phyloP scores from a whole-genome alignment of 2,113 vertebrate genomes.

The Pimephales promelas region DNA sequence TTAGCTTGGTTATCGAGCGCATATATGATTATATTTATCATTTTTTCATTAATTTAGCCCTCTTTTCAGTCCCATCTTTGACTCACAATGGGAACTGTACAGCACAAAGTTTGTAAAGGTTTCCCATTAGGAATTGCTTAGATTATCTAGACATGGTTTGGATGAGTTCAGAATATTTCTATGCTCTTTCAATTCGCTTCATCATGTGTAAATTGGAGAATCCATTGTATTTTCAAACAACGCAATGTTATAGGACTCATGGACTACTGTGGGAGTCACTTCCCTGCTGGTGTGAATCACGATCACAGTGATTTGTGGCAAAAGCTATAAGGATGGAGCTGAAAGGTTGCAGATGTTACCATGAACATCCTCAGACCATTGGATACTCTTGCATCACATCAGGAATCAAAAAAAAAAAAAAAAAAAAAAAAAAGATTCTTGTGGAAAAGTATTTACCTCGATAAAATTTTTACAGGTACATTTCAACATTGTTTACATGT shows the following conservation, averaged over 20 bases:
- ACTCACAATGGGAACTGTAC: too few species aligned
- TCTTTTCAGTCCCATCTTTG: too few species aligned
- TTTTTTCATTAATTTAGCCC: too few species aligned
- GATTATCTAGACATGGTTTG: background rate
- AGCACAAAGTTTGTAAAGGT: background rate
- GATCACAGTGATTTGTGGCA: background rate
- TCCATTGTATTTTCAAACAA: background rate
- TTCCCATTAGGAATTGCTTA: background rate
- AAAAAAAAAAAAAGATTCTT: background rate
- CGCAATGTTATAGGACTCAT: background rate
- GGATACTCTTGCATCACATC: background rate
- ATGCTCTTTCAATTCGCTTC: background rate
- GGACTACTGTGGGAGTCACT: background rate
- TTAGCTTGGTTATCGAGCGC: too few species aligned
- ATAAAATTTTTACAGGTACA: background rate
- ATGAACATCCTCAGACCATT: background rate
- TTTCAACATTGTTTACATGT: background rate
- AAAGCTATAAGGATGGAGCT: background rate
- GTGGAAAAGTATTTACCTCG: background rate
- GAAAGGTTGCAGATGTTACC: background rate
- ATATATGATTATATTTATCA: too few species aligned
- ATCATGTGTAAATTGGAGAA: background rate
- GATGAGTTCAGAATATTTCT: background rate
- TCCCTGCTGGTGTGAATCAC: conserved; percentile 21
- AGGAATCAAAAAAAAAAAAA: too few species aligned